Percentiles rank a stretch among this genome's conserved stretches.
Conservation (phyloP, 2,888 invertebrate species). For the Dicyrtoma fusca region DNA sequence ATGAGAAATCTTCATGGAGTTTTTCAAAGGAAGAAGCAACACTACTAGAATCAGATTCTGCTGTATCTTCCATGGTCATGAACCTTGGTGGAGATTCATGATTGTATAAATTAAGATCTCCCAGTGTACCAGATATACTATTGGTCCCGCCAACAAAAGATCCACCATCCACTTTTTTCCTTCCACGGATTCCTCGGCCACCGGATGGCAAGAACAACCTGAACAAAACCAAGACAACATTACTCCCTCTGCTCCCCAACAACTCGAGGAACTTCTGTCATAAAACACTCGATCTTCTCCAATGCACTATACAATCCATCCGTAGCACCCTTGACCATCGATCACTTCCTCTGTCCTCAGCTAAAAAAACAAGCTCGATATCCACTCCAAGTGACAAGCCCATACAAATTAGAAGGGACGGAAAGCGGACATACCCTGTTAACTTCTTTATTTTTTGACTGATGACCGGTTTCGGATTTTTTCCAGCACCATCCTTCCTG, state of each 20-base stretch:
- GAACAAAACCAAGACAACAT: not conserved
- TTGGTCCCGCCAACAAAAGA: constrained; percentile 53
- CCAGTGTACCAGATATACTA: constrained; percentile 46
- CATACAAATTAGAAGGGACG: not conserved
- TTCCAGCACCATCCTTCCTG: constrained; percentile 69
- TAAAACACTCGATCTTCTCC: no score
- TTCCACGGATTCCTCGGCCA: constrained; percentile 49
- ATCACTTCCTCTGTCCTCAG: no score
- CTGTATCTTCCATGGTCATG: constrained; percentile 62
- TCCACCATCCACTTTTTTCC: constrained; percentile 53
- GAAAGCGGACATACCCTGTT: constrained; percentile 25
- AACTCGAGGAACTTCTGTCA: no score
- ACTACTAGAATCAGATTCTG: constrained; percentile 63
- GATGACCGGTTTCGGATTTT: constrained; percentile 39
- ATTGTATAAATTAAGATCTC: constrained; percentile 51
- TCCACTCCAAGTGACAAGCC: no score
- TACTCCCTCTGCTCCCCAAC: no score
- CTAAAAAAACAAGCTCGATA: no score
- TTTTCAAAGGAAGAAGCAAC: constrained; percentile 70
- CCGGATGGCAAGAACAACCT: constrained; percentile 32
- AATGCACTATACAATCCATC: no score
- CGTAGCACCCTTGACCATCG: no score
- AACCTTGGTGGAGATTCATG: constrained; percentile 62
- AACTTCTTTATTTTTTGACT: constrained; percentile 41
- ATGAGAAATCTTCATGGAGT: constrained; percentile 66